A percentile compares a stretch with the other conserved stretches of the same genome.
Conservation (phyloP, 2,888 invertebrate genomes). For the Yponomeuta cagnagella region DNA sequence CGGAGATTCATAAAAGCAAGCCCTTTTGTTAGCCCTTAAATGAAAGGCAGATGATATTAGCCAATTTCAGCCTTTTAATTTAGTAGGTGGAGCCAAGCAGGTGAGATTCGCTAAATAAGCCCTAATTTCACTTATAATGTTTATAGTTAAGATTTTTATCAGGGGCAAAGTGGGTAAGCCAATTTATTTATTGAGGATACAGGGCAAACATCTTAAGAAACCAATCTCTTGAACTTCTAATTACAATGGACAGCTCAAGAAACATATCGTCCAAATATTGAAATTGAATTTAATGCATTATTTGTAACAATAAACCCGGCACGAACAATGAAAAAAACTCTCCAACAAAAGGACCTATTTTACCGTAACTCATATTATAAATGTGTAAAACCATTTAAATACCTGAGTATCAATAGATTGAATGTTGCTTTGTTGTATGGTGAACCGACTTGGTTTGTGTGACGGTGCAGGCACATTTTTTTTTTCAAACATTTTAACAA, state of each 20-base stretch:
- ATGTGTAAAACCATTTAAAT: slow-evolving; percentile 76
- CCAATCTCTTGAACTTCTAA: slow-evolving; percentile 7
- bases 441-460: slow-evolving; percentile 70
- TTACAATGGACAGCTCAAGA: slow-evolving; percentile 31
- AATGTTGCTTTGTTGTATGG: slow-evolving; percentile 69
- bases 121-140: background rate
- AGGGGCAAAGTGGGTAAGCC: background rate
- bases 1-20: slow-evolving; percentile 28
- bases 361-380: slow-evolving; percentile 72
- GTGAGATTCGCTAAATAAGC: slow-evolving; percentile 25
- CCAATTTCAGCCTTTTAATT: slow-evolving; percentile 41
- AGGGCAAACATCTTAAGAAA: background rate
- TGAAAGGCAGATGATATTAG: slow-evolving; percentile 31
- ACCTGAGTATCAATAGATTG: slow-evolving; percentile 67
- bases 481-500: slow-evolving; percentile 47
- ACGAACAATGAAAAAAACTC: slow-evolving; percentile 58
- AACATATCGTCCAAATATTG: slow-evolving; percentile 58
- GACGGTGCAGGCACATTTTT: slow-evolving; percentile 72
- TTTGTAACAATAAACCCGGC: slow-evolving; percentile 61
- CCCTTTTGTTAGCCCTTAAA: slow-evolving; percentile 7
- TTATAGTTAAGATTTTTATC: background rate
- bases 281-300: slow-evolving; percentile 69
- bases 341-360: slow-evolving; percentile 58
- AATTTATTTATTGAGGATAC: background rate
- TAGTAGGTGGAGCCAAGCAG: slow-evolving; percentile 38